Conservation (phyloP, 1,140 invertebrate species). For the Drosophila lowei region DNA sequence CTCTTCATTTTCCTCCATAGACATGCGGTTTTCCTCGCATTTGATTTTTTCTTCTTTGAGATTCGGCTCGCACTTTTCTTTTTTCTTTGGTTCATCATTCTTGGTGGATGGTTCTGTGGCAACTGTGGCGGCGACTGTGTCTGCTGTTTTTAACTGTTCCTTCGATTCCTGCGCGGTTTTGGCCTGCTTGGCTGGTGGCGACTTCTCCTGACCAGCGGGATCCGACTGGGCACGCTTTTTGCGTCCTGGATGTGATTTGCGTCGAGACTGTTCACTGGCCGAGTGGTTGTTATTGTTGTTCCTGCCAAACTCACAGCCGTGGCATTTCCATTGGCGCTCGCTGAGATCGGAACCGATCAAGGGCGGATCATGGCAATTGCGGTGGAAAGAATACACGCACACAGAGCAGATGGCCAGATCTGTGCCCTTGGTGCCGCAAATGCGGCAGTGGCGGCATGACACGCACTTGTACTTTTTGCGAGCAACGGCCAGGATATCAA, state of each 20-base stretch:
- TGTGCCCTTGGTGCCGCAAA: slow-evolving; percentile 23
- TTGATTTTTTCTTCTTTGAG: background rate
- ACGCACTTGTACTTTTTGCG: slow-evolving; percentile 64
- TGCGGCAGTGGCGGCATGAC: slow-evolving; percentile 53
- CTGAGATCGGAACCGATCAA: slow-evolving; percentile 13
- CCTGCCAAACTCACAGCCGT: slow-evolving; percentile 34
- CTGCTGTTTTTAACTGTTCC: background rate
- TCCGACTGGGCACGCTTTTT: slow-evolving; percentile 57
- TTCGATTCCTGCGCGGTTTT: slow-evolving; percentile 2
- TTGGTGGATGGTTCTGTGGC: background rate
- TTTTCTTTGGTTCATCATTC: background rate
- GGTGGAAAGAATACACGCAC: slow-evolving; percentile 59
- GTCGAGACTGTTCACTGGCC: background rate
- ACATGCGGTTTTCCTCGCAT: background rate
- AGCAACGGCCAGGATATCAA: slow-evolving; percentile 45
- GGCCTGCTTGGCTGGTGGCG: slow-evolving; percentile 11
- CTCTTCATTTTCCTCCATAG: background rate
- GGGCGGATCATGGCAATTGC: slow-evolving; percentile 57
- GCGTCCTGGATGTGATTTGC: slow-evolving; percentile 50
- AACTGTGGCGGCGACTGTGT: background rate
- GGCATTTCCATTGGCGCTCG: slow-evolving; percentile 64
- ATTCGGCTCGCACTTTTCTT: background rate
- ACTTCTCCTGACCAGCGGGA: slow-evolving; percentile 13
- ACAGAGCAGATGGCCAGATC: slow-evolving; percentile 47
- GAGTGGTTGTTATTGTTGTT: background rate